These are phyloP conservation scores for Dendrocincla fuliginosa DNA, from an alignment of 2,797 vertebrate species.

Conservation along the genomic window DNA sequence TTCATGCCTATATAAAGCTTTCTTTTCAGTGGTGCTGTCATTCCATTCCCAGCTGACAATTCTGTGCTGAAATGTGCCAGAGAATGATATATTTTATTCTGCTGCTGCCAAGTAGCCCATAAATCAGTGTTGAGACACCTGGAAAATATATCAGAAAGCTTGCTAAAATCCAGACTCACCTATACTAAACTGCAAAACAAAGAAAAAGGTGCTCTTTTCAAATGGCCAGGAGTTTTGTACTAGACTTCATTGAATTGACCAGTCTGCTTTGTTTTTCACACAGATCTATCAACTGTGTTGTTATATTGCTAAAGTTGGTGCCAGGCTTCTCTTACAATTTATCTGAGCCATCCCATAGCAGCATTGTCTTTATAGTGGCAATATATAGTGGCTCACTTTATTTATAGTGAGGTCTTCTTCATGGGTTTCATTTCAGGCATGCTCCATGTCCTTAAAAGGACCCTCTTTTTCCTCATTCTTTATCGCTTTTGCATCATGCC, in stretches of 20 bases:
- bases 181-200: background rate
- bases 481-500: background rate
- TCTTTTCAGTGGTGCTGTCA: background rate
- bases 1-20: background rate
- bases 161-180: background rate
- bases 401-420: background rate
- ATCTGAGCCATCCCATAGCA: background rate
- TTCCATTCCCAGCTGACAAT: background rate
- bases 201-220: background rate
- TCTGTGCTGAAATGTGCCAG: background rate
- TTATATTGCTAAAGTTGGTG: background rate
- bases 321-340: background rate
- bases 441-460: background rate
- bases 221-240: background rate
- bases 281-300: background rate
- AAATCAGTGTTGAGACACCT: slow-evolving; percentile 2
- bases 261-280: background rate
- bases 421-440: background rate
- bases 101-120: background rate
- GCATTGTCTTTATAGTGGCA: background rate
- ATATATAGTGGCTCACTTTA: no score
- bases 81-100: background rate
- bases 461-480: background rate
- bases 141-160: background rate
- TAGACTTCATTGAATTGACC: background rate